Conservation (phyloP, 2,797 vertebrate genomes). For the Neostethus bicornis region DNA sequence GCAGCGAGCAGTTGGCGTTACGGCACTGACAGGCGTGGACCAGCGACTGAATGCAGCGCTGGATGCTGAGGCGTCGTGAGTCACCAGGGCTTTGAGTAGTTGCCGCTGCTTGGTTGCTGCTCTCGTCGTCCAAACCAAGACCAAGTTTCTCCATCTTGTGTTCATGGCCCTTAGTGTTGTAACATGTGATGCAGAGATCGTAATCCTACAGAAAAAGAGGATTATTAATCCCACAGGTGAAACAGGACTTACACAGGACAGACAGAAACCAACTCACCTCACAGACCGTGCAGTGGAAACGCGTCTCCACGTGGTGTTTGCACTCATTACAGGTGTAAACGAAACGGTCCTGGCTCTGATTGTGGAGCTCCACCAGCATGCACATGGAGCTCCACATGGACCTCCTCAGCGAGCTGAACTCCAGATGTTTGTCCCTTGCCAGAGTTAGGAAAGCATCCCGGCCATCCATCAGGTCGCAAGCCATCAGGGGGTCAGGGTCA, state of each 20-base stretch:
- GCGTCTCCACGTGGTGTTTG: conserved; percentile 96
- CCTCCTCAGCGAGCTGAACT: conserved; percentile 94
- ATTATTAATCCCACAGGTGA: no score
- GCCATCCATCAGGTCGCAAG: conserved; percentile 97
- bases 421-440: conserved; percentile 95
- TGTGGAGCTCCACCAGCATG: conserved; percentile 97
- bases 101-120: conserved; percentile 89
- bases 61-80: conserved; percentile 95
- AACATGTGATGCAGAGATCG: conserved; percentile 96
- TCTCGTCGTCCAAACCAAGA: conserved; percentile 95
- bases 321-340: conserved; percentile 99
- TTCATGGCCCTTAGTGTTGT: conserved; percentile 94
- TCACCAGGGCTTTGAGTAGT: conserved; percentile 95
- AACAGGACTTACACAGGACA: neutral
- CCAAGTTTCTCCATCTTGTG: conserved; percentile 99
- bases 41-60: conserved; percentile 97
- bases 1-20: conserved; percentile 96
- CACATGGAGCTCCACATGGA: conserved; percentile 98
- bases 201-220: conserved; percentile 90
- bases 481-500: conserved; percentile 91
- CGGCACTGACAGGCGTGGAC: conserved; percentile 98
- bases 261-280: conserved; percentile 81
- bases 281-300: conserved; percentile 97
- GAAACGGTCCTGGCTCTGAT: conserved; percentile 97
- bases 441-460: conserved; percentile 96